Percentiles rank a stretch among this genome's conserved stretches.
Conservation (phyloP, 2,888 invertebrate genomes). For the Lottia scabra region DNA sequence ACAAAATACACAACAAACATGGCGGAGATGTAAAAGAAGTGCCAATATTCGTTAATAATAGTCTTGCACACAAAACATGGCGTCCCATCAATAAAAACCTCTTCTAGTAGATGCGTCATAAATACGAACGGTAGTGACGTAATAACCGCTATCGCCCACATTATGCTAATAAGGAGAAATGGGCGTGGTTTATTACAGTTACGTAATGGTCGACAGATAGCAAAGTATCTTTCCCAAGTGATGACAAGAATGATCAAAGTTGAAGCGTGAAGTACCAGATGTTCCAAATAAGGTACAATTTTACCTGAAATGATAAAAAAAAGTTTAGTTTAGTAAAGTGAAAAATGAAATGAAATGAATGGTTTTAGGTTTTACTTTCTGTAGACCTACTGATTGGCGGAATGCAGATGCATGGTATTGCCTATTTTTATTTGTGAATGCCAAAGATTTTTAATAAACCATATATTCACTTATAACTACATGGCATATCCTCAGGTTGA, state of each 20-base stretch:
- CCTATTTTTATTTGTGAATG: no score
- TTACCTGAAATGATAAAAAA: conserved; percentile 78
- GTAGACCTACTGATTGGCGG: no score
- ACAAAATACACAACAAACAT: conserved; percentile 37
- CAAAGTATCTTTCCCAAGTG: conserved; percentile 90
- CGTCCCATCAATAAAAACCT: conserved; percentile 72
- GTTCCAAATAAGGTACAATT: conserved; percentile 90
- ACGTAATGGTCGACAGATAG: conserved; percentile 87
- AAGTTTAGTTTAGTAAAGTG: background rate
- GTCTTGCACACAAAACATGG: conserved; percentile 36
- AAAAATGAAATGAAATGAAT: background rate
- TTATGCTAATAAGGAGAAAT: conserved; percentile 13
- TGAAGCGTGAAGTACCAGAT: conserved; percentile 91
- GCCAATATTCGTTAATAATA: conserved; percentile 21
- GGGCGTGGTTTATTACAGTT: conserved; percentile 70
- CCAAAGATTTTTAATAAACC: no score
- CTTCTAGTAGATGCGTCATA: conserved; percentile 82
- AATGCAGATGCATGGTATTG: no score
- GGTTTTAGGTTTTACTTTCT: no score
- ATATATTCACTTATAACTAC: no score
- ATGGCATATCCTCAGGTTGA: no score
- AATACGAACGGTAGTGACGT: conserved; percentile 80
- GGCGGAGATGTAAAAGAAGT: conserved; percentile 32
- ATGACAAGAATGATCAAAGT: conserved; percentile 93
- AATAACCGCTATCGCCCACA: conserved; percentile 66